phyloP scores from a whole-genome alignment of 2,888 invertebrate genomes.

The Hetaerina titia region DNA sequence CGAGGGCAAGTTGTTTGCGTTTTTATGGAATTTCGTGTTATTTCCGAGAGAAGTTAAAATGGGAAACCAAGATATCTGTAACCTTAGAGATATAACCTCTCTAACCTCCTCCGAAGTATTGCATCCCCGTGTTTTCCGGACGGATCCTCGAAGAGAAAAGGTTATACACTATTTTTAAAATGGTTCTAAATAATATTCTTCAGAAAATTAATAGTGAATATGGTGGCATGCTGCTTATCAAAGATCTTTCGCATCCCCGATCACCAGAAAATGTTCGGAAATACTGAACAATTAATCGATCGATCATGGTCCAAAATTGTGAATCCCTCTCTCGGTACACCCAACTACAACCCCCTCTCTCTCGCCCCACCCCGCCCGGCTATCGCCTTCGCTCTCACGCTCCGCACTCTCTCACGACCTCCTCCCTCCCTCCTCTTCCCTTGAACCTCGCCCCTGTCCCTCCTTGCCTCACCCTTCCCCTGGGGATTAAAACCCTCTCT shows the following conservation, averaged over 20 bases:
- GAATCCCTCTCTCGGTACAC: background rate
- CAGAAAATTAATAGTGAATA: background rate
- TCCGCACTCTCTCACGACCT: background rate
- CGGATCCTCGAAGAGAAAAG: too few species aligned
- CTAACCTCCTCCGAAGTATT: too few species aligned
- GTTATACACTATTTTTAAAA: too few species aligned
- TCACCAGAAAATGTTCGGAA: background rate
- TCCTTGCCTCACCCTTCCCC: background rate
- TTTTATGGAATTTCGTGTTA: too few species aligned
- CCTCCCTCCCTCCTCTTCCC: background rate
- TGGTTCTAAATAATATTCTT: too few species aligned
- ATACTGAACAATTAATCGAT: background rate
- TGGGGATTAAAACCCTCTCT: background rate
- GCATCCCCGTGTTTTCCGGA: too few species aligned
- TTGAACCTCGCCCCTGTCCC: background rate
- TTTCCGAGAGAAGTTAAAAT: too few species aligned
- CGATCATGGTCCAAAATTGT: background rate
- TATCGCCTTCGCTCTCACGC: background rate
- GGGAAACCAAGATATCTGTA: too few species aligned
- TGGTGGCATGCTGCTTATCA: background rate
- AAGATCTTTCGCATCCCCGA: background rate
- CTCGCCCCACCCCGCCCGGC: background rate
- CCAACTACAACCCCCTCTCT: background rate
- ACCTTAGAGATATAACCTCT: too few species aligned
- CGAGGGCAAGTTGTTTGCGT: too few species aligned